These are phyloP conservation scores for Cyanocitta stelleri DNA, from an alignment of 2,113 vertebrate genomes.

Conservation along the genomic window DNA sequence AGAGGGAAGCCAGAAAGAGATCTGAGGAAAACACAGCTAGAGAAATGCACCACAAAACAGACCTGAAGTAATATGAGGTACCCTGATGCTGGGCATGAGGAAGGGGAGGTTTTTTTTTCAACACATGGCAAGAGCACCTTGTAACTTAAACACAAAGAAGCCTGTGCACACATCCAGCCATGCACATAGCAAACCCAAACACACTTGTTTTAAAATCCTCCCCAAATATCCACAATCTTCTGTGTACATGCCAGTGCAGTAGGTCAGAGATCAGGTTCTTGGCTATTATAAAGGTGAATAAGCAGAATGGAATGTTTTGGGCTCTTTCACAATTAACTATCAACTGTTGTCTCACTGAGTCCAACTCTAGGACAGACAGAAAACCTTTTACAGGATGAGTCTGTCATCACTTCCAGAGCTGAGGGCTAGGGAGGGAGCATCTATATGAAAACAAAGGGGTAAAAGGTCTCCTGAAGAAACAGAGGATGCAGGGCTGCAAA, in stretches of 20 bases:
- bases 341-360: background rate
- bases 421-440: background rate
- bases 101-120: background rate
- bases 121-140: background rate
- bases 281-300: conserved; percentile 2
- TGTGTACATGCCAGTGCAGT: background rate
- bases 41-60: background rate
- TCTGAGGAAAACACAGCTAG: background rate
- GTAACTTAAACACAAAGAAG: background rate
- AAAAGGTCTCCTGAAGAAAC: background rate
- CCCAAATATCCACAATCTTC: background rate
- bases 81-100: background rate
- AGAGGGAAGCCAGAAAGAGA: background rate
- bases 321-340: background rate
- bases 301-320: conserved; percentile 33
- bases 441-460: background rate
- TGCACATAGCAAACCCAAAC: background rate
- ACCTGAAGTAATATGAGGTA: background rate
- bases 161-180: background rate
- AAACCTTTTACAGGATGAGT: background rate
- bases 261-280: background rate
- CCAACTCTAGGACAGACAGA: background rate
- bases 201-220: background rate
- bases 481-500: background rate
- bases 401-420: conserved; percentile 18